These are phyloP conservation scores for Cyprinodon tularosa DNA, from an alignment of 2,113 vertebrate genomes.

Conservation along the genomic window DNA sequence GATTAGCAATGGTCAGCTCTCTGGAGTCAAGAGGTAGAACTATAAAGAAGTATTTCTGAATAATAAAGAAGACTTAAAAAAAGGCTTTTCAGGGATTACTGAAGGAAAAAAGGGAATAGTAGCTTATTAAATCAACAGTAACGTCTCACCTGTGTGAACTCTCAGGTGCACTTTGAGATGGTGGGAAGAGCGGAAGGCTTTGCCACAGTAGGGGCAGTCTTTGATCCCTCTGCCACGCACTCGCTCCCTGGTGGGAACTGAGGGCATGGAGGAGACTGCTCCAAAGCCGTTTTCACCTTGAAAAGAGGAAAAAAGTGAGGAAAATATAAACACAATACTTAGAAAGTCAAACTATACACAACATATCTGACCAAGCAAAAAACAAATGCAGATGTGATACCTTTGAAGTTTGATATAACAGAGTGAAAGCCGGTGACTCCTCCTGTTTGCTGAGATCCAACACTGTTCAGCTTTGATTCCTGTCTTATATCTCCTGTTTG, in stretches of 20 bases:
- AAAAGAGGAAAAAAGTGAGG: constrained; percentile 7
- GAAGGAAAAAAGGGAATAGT: constrained; percentile 37
- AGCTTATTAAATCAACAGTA: constrained; percentile 52
- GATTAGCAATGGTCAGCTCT: constrained; percentile 61
- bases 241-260: constrained; percentile 78
- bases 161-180: constrained; percentile 94
- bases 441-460: constrained; percentile 54
- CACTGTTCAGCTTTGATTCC: constrained; percentile 70
- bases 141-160: constrained; percentile 90
- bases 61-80: constrained; percentile 38
- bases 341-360: too few species aligned
- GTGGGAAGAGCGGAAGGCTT: constrained; percentile 93
- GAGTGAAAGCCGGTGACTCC: constrained; percentile 70
- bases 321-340: constrained; percentile 37
- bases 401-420: constrained; percentile 74
- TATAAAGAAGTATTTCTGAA: constrained; percentile 18
- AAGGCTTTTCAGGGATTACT: constrained; percentile 57
- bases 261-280: constrained; percentile 73
- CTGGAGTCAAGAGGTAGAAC: constrained; percentile 40
- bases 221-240: constrained; percentile 86
- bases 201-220: constrained; percentile 93
- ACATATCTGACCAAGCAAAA: constrained; percentile 19
- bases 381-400: constrained; percentile 49
- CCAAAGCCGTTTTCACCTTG: constrained; percentile 85
- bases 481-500: constrained; percentile 63